phyloP scores from a whole-genome alignment of 2,113 vertebrate genomes.

The Myotis davidii region DNA sequence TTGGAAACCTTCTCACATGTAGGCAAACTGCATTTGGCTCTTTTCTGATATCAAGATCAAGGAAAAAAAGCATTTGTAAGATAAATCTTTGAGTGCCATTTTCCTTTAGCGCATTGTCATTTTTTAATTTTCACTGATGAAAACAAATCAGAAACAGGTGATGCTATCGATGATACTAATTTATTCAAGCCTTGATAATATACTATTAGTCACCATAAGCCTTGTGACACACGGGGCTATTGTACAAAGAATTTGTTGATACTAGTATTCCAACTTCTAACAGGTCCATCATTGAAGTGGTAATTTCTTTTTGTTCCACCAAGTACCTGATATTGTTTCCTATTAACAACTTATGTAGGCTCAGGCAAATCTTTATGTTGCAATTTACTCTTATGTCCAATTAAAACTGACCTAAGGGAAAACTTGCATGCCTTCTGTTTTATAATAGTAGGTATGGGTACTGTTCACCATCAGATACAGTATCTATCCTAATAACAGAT shows the following conservation, averaged over 20 bases:
- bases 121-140: background rate
- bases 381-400: background rate
- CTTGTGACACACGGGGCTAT: background rate
- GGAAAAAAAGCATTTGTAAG: background rate
- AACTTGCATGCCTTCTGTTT: background rate
- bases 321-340: background rate
- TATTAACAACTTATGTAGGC: background rate
- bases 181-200: background rate
- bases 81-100: background rate
- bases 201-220: background rate
- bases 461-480: background rate
- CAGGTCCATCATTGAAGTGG: background rate
- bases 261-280: background rate
- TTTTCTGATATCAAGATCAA: background rate
- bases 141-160: background rate
- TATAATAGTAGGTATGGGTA: background rate
- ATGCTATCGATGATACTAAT: background rate
- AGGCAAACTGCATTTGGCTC: background rate
- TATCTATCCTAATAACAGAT: background rate
- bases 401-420: background rate
- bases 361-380: background rate
- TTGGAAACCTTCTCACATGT: background rate
- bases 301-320: background rate
- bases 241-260: background rate
- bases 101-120: background rate